Evolutionary conservation across 2,888 invertebrate species (phyloP).

Genomic region (Chironomus riparius): DNA sequence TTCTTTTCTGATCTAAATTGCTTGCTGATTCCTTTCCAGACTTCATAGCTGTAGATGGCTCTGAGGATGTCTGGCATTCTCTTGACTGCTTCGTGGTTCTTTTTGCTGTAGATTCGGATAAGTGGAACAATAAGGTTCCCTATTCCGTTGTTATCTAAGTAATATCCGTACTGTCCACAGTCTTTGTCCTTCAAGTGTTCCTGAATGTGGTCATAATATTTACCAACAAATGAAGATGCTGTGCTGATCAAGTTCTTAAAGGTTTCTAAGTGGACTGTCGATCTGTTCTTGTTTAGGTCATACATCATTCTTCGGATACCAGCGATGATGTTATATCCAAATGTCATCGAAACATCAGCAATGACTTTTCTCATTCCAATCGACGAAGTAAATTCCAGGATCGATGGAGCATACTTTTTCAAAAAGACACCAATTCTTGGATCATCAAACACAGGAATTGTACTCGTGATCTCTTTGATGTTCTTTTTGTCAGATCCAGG

Average conservation of each 20-base stretch:
- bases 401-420: background rate
- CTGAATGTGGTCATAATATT: background rate
- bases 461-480: background rate
- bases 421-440: background rate
- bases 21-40: background rate
- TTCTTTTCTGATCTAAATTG: background rate
- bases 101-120: background rate
- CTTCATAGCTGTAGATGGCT: background rate
- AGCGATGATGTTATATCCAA: background rate
- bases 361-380: background rate
- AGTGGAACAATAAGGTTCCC: background rate
- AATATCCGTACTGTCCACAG: background rate
- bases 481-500: background rate
- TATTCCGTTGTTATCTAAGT: background rate
- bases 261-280: background rate
- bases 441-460: slow-evolving; percentile 9
- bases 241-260: background rate
- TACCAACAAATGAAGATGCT: background rate
- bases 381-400: background rate
- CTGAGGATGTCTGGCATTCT: background rate
- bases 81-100: background rate
- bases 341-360: background rate
- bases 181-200: background rate
- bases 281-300: background rate
- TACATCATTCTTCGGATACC: background rate